phyloP scores from a whole-genome alignment of 2,888 invertebrate species.

The Octonoba sinensis region DNA sequence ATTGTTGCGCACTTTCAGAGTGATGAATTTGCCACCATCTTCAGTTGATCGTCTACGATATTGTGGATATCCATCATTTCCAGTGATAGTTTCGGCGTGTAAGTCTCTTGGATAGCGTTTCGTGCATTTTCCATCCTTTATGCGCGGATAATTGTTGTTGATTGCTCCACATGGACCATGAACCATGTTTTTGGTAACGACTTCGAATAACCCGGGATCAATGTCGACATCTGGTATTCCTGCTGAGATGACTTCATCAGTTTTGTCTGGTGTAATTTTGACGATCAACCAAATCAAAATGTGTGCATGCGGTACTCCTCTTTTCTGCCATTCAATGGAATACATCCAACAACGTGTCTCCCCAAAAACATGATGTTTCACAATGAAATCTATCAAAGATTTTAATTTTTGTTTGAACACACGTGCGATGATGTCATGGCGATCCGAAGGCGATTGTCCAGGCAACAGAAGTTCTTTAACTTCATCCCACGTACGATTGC shows the following conservation, averaged over 20 bases:
- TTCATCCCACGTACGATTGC: slow-evolving; percentile 37
- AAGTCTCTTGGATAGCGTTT: slow-evolving; percentile 39
- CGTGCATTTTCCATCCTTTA: slow-evolving; percentile 41
- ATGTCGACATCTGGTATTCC: slow-evolving; percentile 44
- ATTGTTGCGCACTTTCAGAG: slow-evolving; percentile 9
- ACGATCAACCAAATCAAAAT: slow-evolving; percentile 20
- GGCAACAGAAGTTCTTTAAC: slow-evolving; percentile 39
- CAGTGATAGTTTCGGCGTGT: neutral
- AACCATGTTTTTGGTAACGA: too few relatives aligned
- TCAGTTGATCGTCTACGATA: slow-evolving; percentile 10
- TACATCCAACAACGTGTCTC: slow-evolving; percentile 65
- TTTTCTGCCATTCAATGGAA: slow-evolving; percentile 69
- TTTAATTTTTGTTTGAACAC: slow-evolving; percentile 68
- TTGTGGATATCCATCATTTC: slow-evolving; percentile 35
- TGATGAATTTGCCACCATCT: slow-evolving; percentile 8
- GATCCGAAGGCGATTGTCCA: slow-evolving; percentile 38
- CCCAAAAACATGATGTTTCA: slow-evolving; percentile 66
- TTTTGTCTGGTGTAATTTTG: slow-evolving; percentile 39
- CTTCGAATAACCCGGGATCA: slow-evolving; percentile 12
- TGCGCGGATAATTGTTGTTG: slow-evolving; percentile 35
- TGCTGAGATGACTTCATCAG: slow-evolving; percentile 61
- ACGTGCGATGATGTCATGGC: slow-evolving; percentile 67
- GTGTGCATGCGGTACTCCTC: slow-evolving; percentile 67
- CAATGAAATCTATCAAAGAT: slow-evolving; percentile 66
- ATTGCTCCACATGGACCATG: too few relatives aligned